Evolutionary conservation across 2,888 invertebrate species (phyloP).

Genomic region (Hanleya hanleyi): DNA sequence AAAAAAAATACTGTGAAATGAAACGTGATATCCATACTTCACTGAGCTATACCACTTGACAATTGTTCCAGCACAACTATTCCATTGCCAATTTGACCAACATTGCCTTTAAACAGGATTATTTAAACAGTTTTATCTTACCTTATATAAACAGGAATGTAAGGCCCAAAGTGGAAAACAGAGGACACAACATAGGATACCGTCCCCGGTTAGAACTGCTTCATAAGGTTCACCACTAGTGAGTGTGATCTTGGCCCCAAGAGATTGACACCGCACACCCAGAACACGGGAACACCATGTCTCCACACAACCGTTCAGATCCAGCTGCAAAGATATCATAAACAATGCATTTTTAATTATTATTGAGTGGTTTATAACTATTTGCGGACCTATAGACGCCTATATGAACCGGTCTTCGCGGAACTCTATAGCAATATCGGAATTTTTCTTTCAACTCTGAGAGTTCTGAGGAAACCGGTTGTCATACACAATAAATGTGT

Average conservation of each 20-base stretch:
- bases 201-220: conserved; percentile 18
- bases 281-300: conserved; percentile 51
- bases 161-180: conserved; percentile 50
- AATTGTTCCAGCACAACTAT: no score
- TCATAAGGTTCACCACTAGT: conserved; percentile 49
- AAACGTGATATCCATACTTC: no score
- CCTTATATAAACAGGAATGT: conserved; percentile 46
- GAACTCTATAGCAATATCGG: no score
- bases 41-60: no score
- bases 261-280: conserved; percentile 45
- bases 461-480: no score
- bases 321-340: conserved; percentile 37
- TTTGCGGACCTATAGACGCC: neutral
- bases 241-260: conserved; percentile 54
- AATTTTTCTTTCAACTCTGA: no score
- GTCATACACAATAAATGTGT: no score
- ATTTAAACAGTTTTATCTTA: no score
- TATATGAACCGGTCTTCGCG: no score
- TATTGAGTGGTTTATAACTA: neutral
- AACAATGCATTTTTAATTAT: neutral
- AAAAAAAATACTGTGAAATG: no score
- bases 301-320: conserved; percentile 51
- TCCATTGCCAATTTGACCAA: no score
- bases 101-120: no score
- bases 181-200: conserved; percentile 45